Evolutionary conservation across 2,113 vertebrate genomes (phyloP).

Genomic region (Oryzias curvinotus): DNA sequence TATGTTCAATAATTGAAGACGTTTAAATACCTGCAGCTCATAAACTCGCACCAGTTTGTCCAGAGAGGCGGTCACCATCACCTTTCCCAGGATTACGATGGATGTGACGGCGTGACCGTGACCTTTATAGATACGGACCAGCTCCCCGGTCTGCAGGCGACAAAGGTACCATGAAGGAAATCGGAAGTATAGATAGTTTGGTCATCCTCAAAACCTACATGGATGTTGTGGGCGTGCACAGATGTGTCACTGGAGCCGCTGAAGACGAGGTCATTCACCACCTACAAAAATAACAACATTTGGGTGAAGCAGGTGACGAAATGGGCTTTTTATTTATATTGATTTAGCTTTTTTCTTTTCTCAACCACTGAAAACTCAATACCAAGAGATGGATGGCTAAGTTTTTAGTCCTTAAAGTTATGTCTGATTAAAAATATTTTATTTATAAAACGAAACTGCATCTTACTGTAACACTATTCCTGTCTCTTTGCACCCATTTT

Average conservation of each 20-base stretch:
- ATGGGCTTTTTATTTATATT: not conserved
- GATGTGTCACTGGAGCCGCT: conserved; percentile 96
- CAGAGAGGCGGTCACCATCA: conserved; percentile 95
- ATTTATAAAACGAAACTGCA: too few species aligned
- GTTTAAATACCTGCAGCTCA: conserved; percentile 85
- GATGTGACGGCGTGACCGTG: conserved; percentile 91
- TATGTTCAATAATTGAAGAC: too few species aligned
- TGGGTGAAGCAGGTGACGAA: not conserved
- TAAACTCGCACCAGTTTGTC: conserved; percentile 95
- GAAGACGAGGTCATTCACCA: conserved; percentile 97
- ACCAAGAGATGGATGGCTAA: too few species aligned
- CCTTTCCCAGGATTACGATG: conserved; percentile 91
- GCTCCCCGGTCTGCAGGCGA: conserved; percentile 84
- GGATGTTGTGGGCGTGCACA: conserved; percentile 97
- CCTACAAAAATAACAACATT: conserved; percentile 72
- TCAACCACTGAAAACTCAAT: too few species aligned
- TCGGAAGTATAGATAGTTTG: not conserved
- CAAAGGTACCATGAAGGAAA: not conserved
- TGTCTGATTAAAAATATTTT: too few species aligned
- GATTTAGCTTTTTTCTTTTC: too few species aligned
- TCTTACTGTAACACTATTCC: too few species aligned
- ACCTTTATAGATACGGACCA: conserved; percentile 93
- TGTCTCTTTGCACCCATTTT: too few species aligned
- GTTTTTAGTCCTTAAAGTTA: too few species aligned
- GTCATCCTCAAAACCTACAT: conserved; percentile 78